Base-by-base conservation (phyloP, 2,113 vertebrate genomes). In the Hydrolagus affinis region DNA sequence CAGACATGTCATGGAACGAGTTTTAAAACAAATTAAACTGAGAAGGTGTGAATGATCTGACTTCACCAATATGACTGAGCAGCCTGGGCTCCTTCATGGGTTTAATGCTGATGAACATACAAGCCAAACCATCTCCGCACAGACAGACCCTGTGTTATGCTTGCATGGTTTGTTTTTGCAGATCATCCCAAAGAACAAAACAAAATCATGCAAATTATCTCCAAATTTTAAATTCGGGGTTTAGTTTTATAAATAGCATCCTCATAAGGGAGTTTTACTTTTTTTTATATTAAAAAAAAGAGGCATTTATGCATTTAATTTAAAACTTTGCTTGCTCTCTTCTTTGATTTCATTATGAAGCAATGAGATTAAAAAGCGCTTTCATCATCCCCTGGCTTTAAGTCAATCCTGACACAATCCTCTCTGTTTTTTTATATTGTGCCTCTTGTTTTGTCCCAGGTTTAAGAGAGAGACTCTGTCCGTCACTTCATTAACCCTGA, bases 401-500 rank as follows among this genome's bases (percentile, higher is more conserved):
- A 95, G 95, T 94, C 95, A 94, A 94, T 93, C 93, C 95, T 88
- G 93, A 94, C 95, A 94, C 94, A 95, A 94, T 94, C 94, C 93
- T 90, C 90, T 85, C 72, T 87, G 66, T 64, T 85, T 60, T 85
- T 85, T 68, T 73, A 56, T 57, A 56, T 57, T 75, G 15, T 89
- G 88, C 88, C 88, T 87, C 87, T 89, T 90, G 96, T 94, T 96
- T 94, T 96, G 94, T 83, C 66, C 95, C 92, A 93, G 94, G 93
- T 94, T 94, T 56, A 94, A 94, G 89, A 95, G 95, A 94, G 92
- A 95, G 93, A 95, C 95, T 96, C 93, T 93, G 95, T 95, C 96
- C 96, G 94, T 32, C 95, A 98, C 97, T 98, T 98, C 97, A 98
- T 99, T 98, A 98, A 98, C 96, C 96, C 94, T 90, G 96, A 95